Evolutionary conservation across 2,797 vertebrate genomes (phyloP).

Genomic region (Myripristis jacobus): DNA sequence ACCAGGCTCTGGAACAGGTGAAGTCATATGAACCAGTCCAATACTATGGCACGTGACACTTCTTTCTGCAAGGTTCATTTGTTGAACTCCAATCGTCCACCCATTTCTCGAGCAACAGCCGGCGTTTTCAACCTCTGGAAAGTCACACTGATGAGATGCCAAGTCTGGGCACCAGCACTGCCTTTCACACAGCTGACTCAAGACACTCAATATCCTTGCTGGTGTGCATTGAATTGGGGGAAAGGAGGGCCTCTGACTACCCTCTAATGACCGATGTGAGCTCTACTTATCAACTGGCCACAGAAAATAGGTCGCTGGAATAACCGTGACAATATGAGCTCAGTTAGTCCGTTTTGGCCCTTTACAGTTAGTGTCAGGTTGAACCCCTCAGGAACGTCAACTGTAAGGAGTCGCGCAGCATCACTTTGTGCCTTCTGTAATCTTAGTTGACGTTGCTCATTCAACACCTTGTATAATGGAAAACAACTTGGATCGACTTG

Average conservation of each 20-base stretch:
- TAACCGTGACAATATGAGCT: constrained; percentile 14
- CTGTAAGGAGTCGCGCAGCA: not conserved
- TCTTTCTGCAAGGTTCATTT: constrained; percentile 39
- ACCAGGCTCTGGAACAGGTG: constrained; percentile 28
- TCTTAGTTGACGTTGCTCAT: constrained; percentile 2
- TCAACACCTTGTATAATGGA: constrained; percentile 4
- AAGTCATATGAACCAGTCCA: constrained; percentile 41
- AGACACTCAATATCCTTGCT: constrained; percentile 60
- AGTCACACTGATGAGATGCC: constrained; percentile 20
- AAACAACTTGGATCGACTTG: constrained; percentile 20
- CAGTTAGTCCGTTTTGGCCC: constrained; percentile 15
- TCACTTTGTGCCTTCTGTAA: constrained; percentile 9
- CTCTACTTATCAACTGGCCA: not conserved
- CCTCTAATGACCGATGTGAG: constrained; percentile 6
- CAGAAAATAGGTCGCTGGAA: constrained; percentile 1
- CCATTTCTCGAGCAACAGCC: constrained; percentile 23
- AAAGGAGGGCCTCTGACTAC: constrained; percentile 29
- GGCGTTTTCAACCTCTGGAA: constrained; percentile 16
- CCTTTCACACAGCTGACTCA: constrained; percentile 14
- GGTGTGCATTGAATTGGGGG: constrained; percentile 65
- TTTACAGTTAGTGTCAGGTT: constrained; percentile 7
- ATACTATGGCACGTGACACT: constrained; percentile 68
- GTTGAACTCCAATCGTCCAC: constrained; percentile 26
- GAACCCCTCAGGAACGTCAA: not conserved
- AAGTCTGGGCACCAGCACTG: constrained; percentile 20